Conservation (phyloP, 92 coral and sea anemone species). For the Epizoanthus fatuus region DNA sequence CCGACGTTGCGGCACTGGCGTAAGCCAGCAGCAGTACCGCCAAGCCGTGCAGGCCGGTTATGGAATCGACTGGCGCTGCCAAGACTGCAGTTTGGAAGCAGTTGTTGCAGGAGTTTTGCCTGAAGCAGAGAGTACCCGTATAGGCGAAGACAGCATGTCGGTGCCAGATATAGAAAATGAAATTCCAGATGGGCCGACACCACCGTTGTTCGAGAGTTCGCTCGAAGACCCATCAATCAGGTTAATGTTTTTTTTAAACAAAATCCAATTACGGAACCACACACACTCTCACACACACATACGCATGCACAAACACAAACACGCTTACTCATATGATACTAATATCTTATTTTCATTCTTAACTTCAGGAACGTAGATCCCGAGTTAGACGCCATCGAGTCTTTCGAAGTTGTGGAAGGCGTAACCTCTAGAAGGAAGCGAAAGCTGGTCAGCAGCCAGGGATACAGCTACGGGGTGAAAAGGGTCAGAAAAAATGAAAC, state of each 20-base stretch:
- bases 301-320: too few relatives aligned
- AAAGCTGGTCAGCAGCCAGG: background rate
- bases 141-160: too few relatives aligned
- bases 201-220: too few relatives aligned
- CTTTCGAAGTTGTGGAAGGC: background rate
- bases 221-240: too few relatives aligned
- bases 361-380: too few relatives aligned
- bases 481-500: background rate
- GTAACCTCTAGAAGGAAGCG: background rate
- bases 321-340: too few relatives aligned
- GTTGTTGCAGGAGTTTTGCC: background rate
- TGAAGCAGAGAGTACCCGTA: background rate
- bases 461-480: background rate
- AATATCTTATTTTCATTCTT: too few relatives aligned
- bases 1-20: slow-evolving; percentile 10
- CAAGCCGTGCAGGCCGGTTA: slow-evolving; percentile 3
- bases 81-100: background rate
- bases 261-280: too few relatives aligned
- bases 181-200: too few relatives aligned
- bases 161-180: too few relatives aligned
- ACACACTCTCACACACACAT: too few relatives aligned
- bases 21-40: slow-evolving; percentile 21
- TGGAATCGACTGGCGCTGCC: slow-evolving; percentile 7
- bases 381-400: background rate
- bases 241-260: too few relatives aligned